Evolutionary conservation across 1,140 invertebrate species (phyloP), one percentile per base, ranked within the genome.

Genomic region (Vollenhovia emeryi): DNA sequence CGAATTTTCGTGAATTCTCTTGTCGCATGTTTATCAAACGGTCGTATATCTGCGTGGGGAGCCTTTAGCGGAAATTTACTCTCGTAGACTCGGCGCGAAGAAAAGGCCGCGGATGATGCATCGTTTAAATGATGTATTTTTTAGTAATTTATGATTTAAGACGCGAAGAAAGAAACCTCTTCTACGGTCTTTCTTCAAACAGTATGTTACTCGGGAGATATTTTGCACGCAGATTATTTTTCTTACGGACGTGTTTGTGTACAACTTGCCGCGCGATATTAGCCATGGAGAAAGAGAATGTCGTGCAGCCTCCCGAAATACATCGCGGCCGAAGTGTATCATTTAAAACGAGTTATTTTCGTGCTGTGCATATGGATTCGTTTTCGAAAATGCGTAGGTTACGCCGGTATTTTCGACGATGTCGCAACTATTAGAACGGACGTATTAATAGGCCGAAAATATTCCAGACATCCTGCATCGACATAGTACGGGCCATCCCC

Each of bases 281-380:
- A 40, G 21, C 21, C 45, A 27, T 33, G 36, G 36, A 30, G 4
- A 13, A 59, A 27, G 33, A 60, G 27, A 15, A 45, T 45, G 36
- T 45, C 40, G 36, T 24, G 36, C 11, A 45, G 9, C 33, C 24
- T 66, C 74, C 74, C 24, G 57, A 60, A 76, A 76, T 76, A 76
- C 27, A 33, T 30, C 45, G 21, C 7, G 13, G n/a, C 30, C 18
- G 7, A 78, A 76, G 45, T 59, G 45, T 87, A 74, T 80, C 66
- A 40, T 43, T 45, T 84, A 52, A n/a, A 84, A 84, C 45, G 24
- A 87, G 82, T 85, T 88, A 88, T 88, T 88, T 88, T 85, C 15
- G 68, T 43, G 4, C 52, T 2, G 1, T 68, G 66, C 59, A 73
- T 13, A 60, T 69, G n/a, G 45, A 80, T n/a, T 45, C 33, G 24